A percentile compares a stretch with the other conserved stretches of the same genome.
phyloP scores from a whole-genome alignment of 2,113 vertebrate species.

The Candoia aspera region DNA sequence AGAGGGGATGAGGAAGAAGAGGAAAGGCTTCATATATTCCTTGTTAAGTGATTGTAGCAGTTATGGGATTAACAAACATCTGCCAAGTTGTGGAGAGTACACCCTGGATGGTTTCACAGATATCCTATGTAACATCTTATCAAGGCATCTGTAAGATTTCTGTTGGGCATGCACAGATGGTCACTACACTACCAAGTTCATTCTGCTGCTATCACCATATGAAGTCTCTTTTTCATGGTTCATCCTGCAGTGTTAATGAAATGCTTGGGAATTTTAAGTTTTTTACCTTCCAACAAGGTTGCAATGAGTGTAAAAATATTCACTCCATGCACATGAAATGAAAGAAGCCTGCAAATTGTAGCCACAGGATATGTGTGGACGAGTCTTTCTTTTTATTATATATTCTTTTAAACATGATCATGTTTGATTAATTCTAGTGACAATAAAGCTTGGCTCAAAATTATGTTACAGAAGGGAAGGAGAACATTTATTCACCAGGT shows the following conservation, averaged over 20 bases:
- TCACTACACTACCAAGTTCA: constrained; percentile 5
- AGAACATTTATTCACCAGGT: background rate
- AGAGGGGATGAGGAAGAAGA: background rate
- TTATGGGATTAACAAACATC: constrained; percentile 14
- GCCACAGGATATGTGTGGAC: background rate
- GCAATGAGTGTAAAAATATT: constrained; percentile 8
- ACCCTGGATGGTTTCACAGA: background rate
- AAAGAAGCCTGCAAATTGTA: constrained; percentile 8
- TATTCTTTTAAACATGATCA: background rate
- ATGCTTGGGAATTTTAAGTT: background rate
- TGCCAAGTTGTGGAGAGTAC: background rate
- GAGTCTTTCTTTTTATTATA: background rate
- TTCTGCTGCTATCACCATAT: background rate
- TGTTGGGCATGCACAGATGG: constrained; percentile 11
- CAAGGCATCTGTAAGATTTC: constrained; percentile 8
- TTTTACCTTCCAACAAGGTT: background rate
- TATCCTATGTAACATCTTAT: constrained; percentile 1
- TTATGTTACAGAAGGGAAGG: background rate
- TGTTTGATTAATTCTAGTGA: background rate
- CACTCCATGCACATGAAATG: background rate
- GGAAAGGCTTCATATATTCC: background rate
- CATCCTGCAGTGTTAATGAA: constrained; percentile 12
- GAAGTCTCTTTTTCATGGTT: constrained; percentile 2
- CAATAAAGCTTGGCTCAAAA: constrained; percentile 5
- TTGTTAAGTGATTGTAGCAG: background rate